Percentiles rank a stretch among this genome's conserved stretches.
phyloP scores from a whole-genome alignment of 2,888 invertebrate species.

The Archips xylosteana region DNA sequence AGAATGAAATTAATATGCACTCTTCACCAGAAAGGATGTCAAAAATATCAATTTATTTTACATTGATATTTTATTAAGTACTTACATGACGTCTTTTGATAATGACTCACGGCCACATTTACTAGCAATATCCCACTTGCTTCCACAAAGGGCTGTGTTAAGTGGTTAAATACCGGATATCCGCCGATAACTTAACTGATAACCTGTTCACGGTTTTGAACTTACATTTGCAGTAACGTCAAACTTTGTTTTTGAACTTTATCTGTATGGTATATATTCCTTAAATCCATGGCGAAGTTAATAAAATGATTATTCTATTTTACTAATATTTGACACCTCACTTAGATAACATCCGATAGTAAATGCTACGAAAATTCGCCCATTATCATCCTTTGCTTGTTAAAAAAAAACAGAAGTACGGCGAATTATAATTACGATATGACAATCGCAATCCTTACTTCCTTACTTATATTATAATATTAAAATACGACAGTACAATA shows the following conservation, averaged over 20 bases:
- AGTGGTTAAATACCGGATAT: constrained; percentile 53
- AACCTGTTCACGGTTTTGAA: constrained; percentile 42
- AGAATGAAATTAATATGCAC: too few species aligned
- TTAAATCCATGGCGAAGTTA: neutral
- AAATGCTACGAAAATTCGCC: neutral
- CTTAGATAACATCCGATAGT: neutral
- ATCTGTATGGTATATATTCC: neutral
- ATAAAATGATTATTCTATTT: too few species aligned
- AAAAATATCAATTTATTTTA: too few species aligned
- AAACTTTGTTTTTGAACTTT: constrained; percentile 4
- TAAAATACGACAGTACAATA: too few species aligned
- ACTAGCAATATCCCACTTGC: constrained; percentile 15
- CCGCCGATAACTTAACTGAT: constrained; percentile 54
- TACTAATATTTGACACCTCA: neutral
- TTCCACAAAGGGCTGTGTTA: constrained; percentile 36
- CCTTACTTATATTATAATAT: too few species aligned
- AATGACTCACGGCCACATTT: constrained; percentile 10
- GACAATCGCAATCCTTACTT: too few species aligned
- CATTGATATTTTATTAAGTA: neutral
- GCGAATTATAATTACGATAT: too few species aligned
- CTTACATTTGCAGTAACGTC: constrained; percentile 6
- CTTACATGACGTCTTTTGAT: neutral
- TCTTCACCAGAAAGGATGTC: too few species aligned
- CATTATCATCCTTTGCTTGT: neutral
- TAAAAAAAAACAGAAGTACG: too few species aligned